These are phyloP conservation scores for Triops cancriformis DNA, from an alignment of 1,140 invertebrate genomes.

Conservation along the genomic window DNA sequence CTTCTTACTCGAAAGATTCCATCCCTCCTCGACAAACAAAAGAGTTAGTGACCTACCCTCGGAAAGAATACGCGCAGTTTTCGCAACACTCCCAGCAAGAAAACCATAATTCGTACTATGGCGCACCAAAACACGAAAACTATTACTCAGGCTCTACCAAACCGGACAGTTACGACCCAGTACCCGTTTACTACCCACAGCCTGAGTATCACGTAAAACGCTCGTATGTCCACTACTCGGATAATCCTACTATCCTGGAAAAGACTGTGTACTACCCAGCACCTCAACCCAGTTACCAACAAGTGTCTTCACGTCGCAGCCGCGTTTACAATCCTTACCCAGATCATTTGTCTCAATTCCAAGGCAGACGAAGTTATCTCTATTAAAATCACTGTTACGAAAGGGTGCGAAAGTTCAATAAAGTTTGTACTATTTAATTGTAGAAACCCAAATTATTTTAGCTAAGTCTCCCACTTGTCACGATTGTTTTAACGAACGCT, in stretches of 20 bases:
- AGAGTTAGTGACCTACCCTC: neutral
- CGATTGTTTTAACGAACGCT: neutral
- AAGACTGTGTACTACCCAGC: neutral
- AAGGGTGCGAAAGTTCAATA: neutral
- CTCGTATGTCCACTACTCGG: neutral
- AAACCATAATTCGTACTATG: neutral
- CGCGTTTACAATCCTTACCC: neutral
- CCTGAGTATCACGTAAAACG: neutral
- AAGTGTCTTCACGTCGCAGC: neutral
- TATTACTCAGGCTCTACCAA: neutral
- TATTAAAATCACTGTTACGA: neutral
- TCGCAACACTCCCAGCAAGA: neutral
- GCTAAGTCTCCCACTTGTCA: neutral
- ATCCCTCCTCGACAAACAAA: neutral
- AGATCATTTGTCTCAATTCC: neutral
- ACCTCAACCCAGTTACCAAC: neutral
- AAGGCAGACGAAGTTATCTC: neutral
- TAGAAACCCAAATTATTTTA: neutral
- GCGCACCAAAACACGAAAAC: neutral
- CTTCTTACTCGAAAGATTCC: neutral
- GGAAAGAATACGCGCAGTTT: neutral
- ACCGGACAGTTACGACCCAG: neutral
- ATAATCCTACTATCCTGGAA: neutral
- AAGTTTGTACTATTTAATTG: neutral
- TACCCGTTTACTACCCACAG: neutral